Base-by-base conservation (phyloP, 1,140 invertebrate species). In the Cyclina sinensis region DNA sequence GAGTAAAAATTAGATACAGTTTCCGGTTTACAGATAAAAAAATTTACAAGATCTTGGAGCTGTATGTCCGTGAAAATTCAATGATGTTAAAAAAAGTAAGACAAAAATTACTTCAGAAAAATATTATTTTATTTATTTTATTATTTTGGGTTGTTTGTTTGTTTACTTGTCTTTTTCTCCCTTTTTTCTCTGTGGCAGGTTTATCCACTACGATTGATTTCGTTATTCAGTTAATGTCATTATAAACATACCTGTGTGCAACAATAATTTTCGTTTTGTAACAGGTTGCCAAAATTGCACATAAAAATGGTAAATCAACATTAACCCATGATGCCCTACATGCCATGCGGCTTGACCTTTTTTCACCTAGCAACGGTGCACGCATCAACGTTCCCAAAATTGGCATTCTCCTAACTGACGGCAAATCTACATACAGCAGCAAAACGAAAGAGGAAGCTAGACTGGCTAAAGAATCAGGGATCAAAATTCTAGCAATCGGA, bases 361-460 rank as follows among this genome's bases (percentile, higher is more conserved):
- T 91, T 48, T 39, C 16, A 7, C 0, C 54, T 12, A 59, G 54
- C 16, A 43, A 86, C 7, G 91, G 89, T 18, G 81, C 68, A 0
- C 48, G 91, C 4, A 1, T 57, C n/a, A 51, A 51, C 24, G 86
- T 91, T 0, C 68, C 84, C 16, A 86, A 79, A 37, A 54, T 91
- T 46, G 57, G 37, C 39, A 88, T 91, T n/a, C 37, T 91, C 35
- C 51, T 90, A 30, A 91, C 91, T 14, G 91, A 91, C 70, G 91
- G 91, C 5, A 24, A 85, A 46, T 90, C 89, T n/a, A 81, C 48
- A 0, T 18, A 85, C 54, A 24, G 11, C 16, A 14, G 5, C 0
- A 16, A 3, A 7, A 90, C 89, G 39, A 32, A 54, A n/a, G 18
- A 37, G 3, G 74, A 91, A 46, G 91, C 91, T 0, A 12, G 86